phyloP scores from a whole-genome alignment of 2,113 vertebrate species.

The Pterocles orientalis region DNA sequence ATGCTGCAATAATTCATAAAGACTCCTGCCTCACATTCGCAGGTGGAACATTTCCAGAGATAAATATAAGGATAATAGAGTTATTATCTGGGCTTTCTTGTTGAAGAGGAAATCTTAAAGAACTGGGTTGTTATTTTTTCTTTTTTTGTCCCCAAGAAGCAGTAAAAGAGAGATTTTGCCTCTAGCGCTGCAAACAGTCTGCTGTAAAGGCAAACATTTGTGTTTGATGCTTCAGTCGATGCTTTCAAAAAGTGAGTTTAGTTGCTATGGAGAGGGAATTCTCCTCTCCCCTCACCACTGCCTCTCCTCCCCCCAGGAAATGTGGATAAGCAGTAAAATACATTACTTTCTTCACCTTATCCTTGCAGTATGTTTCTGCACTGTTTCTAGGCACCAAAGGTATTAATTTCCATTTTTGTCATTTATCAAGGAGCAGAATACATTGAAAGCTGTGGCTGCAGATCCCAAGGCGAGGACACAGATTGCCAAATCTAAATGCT shows the following conservation, averaged over 20 bases:
- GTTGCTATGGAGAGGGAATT: neutral
- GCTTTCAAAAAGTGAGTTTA: neutral
- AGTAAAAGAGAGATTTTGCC: neutral
- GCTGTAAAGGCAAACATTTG: accelerated
- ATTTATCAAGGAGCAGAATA: neutral
- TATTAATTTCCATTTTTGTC: neutral
- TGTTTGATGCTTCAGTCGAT: neutral
- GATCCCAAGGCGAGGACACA: neutral
- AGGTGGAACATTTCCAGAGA: neutral
- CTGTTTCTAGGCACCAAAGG: neutral
- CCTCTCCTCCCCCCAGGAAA: neutral
- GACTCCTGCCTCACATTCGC: neutral
- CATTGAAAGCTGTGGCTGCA: neutral
- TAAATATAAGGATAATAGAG: neutral
- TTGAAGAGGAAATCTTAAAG: neutral
- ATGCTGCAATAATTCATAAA: neutral
- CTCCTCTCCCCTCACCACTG: neutral
- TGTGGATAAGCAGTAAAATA: neutral
- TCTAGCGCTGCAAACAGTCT: neutral
- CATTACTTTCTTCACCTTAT: neutral
- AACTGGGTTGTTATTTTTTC: neutral
- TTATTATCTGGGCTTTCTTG: neutral
- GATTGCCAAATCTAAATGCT: neutral
- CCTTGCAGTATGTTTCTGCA: neutral
- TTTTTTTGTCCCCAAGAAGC: neutral